phyloP scores from a whole-genome alignment of 2,113 vertebrate species.

The Sprattus sprattus region DNA sequence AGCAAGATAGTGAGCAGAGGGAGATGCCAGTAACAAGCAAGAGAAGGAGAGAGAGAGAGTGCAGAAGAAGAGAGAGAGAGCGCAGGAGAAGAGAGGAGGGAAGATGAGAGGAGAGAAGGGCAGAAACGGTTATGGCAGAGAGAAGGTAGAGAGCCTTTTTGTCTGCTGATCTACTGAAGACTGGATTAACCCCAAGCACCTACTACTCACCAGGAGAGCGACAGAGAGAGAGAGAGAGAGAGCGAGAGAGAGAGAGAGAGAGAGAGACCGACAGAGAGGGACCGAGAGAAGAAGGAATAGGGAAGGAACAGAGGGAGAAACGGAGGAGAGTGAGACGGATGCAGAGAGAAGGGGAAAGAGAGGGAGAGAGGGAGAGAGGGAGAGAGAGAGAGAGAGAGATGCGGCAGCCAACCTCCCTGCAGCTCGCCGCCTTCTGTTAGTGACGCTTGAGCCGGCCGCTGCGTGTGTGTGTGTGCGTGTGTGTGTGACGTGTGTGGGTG shows the following conservation, averaged over 20 bases:
- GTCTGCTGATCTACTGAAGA: constrained; percentile 21
- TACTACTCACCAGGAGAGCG: background rate
- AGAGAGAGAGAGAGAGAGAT: constrained; percentile 19
- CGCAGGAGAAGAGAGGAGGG: background rate
- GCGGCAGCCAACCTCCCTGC: constrained; percentile 25
- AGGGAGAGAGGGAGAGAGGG: background rate
- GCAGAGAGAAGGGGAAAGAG: background rate
- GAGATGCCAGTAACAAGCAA: background rate
- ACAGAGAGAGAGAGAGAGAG: no score
- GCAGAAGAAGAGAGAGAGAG: constrained; percentile 21
- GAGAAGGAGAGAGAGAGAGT: constrained; percentile 7
- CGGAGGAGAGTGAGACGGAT: background rate
- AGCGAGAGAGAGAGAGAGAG: background rate
- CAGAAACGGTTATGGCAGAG: constrained; percentile 9
- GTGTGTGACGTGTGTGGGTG: constrained; percentile 19
- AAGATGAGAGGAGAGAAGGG: background rate
- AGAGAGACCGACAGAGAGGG: background rate
- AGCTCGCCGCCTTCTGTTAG: constrained; percentile 29
- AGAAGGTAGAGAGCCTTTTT: constrained; percentile 17
- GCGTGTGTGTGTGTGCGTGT: constrained; percentile 23
- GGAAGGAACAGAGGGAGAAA: background rate
- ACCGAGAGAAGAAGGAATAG: background rate
- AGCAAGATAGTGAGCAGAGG: constrained; percentile 1
- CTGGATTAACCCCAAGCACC: background rate
- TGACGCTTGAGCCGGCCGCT: constrained; percentile 26